Conservation (phyloP, 2,888 invertebrate genomes). For the Drosophila paramelanica region DNA sequence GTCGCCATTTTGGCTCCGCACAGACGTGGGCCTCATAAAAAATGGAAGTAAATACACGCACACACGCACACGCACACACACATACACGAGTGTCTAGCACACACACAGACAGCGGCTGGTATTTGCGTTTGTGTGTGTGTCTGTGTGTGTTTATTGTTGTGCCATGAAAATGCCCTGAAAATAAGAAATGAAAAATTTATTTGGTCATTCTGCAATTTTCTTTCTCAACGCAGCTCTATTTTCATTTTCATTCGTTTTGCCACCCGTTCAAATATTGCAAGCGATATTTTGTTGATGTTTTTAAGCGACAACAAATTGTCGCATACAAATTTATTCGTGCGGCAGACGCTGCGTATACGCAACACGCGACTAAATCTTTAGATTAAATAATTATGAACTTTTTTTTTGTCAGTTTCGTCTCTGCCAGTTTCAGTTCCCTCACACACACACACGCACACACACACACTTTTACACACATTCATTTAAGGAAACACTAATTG, state of each 20-base stretch:
- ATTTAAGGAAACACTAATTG: conserved; percentile 9
- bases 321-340: not conserved
- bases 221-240: conserved; percentile 15
- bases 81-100: conserved; percentile 33
- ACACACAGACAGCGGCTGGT: conserved; percentile 7
- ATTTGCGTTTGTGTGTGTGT: conserved; percentile 5
- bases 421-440: conserved; percentile 15
- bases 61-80: conserved; percentile 1
- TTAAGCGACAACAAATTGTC: conserved; percentile 43
- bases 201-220: conserved; percentile 41
- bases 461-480: conserved; percentile 3
- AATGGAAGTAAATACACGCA: conserved; percentile 57
- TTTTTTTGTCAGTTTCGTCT: not conserved
- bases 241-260: conserved; percentile 30
- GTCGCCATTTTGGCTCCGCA: conserved; percentile 63
- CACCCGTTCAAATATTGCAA: conserved; percentile 20
- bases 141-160: conserved; percentile 63
- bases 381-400: no score
- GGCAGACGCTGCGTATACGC: conserved; percentile 28
- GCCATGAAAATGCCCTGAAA: conserved; percentile 69
- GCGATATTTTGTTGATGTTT: conserved; percentile 55
- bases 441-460: conserved; percentile 17
- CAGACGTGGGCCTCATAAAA: conserved; percentile 64
- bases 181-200: conserved; percentile 77
- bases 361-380: not conserved